Conservation (phyloP, 2,797 vertebrate species). For the Ataeniobius toweri region DNA sequence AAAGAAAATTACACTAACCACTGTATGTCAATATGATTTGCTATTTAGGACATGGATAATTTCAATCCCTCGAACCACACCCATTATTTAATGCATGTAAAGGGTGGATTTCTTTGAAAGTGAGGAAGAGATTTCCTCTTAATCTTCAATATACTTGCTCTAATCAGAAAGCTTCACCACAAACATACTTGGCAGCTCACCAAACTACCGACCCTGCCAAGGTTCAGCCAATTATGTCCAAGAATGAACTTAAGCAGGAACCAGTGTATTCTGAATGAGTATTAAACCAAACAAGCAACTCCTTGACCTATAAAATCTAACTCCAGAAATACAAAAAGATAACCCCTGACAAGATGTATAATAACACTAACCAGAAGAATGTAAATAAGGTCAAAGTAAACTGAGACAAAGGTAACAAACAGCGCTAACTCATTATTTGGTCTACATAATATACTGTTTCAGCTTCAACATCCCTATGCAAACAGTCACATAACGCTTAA, state of each 20-base stretch:
- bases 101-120: slow-evolving; percentile 10
- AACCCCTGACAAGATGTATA: background rate
- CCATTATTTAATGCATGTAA: slow-evolving; percentile 16
- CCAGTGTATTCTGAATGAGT: slow-evolving; percentile 26
- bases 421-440: background rate
- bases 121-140: slow-evolving; percentile 21
- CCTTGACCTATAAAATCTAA: slow-evolving; percentile 18
- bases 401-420: background rate
- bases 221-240: slow-evolving; percentile 63
- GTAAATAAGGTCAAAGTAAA: slow-evolving; percentile 8
- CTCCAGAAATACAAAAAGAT: background rate
- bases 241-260: slow-evolving; percentile 54
- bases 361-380: slow-evolving; percentile 1
- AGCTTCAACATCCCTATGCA: background rate
- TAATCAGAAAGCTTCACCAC: slow-evolving; percentile 25
- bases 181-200: slow-evolving; percentile 15
- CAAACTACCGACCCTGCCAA: slow-evolving; percentile 26
- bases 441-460: background rate
- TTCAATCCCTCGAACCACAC: background rate
- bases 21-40: background rate
- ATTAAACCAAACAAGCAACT: slow-evolving; percentile 35
- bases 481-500: background rate
- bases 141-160: slow-evolving; percentile 20
- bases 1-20: background rate
- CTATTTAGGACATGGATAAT: background rate